Conservation (phyloP, 2,797 vertebrate species). For the Tauraco hartlaubi region DNA sequence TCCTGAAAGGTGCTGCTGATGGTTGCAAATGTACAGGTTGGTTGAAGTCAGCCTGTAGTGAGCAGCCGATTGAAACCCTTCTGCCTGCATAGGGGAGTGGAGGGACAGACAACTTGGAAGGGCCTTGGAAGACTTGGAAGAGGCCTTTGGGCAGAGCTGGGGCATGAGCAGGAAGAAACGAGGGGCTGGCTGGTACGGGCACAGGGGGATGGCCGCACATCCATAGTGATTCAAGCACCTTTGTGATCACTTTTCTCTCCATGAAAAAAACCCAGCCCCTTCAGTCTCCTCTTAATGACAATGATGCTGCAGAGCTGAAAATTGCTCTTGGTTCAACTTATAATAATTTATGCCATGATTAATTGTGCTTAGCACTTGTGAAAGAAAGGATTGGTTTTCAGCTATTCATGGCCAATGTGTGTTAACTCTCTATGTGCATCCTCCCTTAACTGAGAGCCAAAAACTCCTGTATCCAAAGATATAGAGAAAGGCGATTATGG, state of each 20-base stretch:
- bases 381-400: not conserved
- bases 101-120: not conserved
- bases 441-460: not conserved
- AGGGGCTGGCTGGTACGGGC: accelerated
- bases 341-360: not conserved
- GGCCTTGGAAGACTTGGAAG: not conserved
- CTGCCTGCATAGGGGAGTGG: accelerated
- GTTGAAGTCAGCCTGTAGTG: not conserved
- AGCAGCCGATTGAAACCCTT: not conserved
- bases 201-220: too few species aligned
- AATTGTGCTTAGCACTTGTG: not conserved
- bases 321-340: not conserved
- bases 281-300: not conserved
- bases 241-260: not conserved
- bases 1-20: not conserved
- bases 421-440: not conserved
- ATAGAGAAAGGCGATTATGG: not conserved
- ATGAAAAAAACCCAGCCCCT: not conserved
- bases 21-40: not conserved
- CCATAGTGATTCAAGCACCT: accelerated
- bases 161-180: not conserved
- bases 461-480: not conserved
- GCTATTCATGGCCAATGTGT: not conserved
- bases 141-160: not conserved
- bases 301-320: not conserved